Evolutionary conservation across 1,140 invertebrate genomes (phyloP).

Genomic region (Geopemphigus sp.): DNA sequence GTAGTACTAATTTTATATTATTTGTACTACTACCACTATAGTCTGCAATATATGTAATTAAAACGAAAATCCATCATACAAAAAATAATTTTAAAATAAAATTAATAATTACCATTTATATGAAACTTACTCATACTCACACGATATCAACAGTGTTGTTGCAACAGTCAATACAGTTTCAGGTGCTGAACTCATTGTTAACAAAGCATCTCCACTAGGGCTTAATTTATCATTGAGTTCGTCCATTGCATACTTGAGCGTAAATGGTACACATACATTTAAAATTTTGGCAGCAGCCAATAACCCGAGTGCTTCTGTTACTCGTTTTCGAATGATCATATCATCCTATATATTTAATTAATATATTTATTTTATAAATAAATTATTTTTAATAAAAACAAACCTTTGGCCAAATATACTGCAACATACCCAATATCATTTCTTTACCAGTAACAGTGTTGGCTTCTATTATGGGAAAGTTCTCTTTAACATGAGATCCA

Average conservation of each 20-base stretch:
- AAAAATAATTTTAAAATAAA: too few relatives aligned
- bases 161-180: slow-evolving; percentile 71
- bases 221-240: slow-evolving; percentile 70
- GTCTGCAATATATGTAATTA: too few relatives aligned
- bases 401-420: slow-evolving; percentile 94
- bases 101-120: slow-evolving; percentile 15
- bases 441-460: slow-evolving; percentile 64
- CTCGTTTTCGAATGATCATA: slow-evolving; percentile 72
- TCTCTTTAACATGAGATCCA: slow-evolving; percentile 33
- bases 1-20: too few relatives aligned
- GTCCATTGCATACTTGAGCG: slow-evolving; percentile 94
- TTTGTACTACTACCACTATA: too few relatives aligned
- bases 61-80: too few relatives aligned
- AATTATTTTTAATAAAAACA: slow-evolving; percentile 48
- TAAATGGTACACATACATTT: slow-evolving; percentile 93
- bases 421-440: slow-evolving; percentile 84
- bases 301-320: slow-evolving; percentile 78
- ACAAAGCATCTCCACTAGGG: slow-evolving; percentile 57
- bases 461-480: slow-evolving; percentile 4
- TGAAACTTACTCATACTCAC: slow-evolving; percentile 64
- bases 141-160: slow-evolving; percentile 82
- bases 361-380: slow-evolving; percentile 48
- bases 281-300: slow-evolving; percentile 79
- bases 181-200: slow-evolving; percentile 70
- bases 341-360: slow-evolving; percentile 65